Evolutionary conservation across 92 coral and sea anemone species (phyloP).

Genomic region (Palythoa heliodiscus): DNA sequence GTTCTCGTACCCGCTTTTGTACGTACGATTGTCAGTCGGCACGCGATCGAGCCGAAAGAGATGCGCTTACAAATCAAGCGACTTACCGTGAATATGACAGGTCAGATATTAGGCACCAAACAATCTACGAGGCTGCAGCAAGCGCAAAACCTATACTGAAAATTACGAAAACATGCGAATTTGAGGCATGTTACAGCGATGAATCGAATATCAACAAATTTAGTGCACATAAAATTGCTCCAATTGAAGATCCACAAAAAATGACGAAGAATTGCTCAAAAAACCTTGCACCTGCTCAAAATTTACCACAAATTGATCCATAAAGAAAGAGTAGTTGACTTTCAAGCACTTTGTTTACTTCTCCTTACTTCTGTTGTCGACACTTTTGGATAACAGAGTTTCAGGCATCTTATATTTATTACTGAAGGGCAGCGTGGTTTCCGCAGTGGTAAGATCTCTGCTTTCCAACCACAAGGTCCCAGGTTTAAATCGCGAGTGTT

Average conservation of each 20-base stretch:
- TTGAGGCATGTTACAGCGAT: not conserved
- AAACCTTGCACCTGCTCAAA: not conserved
- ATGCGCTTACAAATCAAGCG: not conserved
- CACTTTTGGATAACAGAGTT: too few relatives aligned
- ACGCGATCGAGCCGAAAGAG: not conserved
- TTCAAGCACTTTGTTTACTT: too few relatives aligned
- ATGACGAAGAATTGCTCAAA: not conserved
- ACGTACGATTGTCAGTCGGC: conserved; percentile 4
- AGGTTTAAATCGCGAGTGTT: too few relatives aligned
- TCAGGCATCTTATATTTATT: too few relatives aligned
- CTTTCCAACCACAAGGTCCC: too few relatives aligned
- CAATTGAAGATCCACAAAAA: not conserved
- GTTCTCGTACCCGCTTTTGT: conserved; percentile 1
- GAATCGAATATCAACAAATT: not conserved
- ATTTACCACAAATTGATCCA: not conserved
- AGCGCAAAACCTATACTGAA: not conserved
- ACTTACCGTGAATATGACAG: not conserved
- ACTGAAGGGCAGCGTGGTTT: too few relatives aligned
- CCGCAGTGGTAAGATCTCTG: too few relatives aligned
- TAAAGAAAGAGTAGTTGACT: not conserved
- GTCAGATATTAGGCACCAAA: not conserved
- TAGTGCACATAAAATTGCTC: too few relatives aligned
- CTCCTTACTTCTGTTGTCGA: too few relatives aligned
- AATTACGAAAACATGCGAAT: not conserved
- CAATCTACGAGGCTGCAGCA: not conserved